Evolutionary conservation across 2,797 vertebrate species (phyloP).

Genomic region (Tinamus major): DNA sequence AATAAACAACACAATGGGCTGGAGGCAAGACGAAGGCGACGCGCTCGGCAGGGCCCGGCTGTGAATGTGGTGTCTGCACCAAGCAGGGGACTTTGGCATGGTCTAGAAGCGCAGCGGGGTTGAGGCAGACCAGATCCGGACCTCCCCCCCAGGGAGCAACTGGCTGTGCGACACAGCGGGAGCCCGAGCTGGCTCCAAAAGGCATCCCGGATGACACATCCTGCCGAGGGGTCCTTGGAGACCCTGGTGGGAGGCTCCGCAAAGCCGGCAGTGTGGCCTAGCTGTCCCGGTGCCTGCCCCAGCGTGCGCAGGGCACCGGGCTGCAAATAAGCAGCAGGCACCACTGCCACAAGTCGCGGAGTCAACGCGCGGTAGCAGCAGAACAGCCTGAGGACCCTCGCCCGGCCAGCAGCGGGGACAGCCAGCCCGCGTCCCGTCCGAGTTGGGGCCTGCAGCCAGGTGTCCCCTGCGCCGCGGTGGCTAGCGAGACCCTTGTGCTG

Average conservation of each 20-base stretch:
- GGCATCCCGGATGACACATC: slow-evolving; percentile 32
- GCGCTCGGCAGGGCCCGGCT: slow-evolving; percentile 24
- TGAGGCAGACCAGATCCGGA: not conserved
- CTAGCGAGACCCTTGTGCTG: too few relatives aligned
- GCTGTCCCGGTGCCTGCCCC: not conserved
- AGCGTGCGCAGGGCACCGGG: too few relatives aligned
- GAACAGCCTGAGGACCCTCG: too few relatives aligned
- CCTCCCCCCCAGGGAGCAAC: not conserved
- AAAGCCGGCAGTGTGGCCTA: slow-evolving; percentile 28
- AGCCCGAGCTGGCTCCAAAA: not conserved
- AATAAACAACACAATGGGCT: slow-evolving; percentile 70
- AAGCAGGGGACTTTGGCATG: slow-evolving; percentile 11
- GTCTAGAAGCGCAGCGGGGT: not conserved
- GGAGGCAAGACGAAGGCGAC: slow-evolving; percentile 45
- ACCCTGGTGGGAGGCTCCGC: not conserved
- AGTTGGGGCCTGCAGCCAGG: too few relatives aligned
- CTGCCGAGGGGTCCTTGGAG: not conserved
- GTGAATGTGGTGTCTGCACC: not conserved
- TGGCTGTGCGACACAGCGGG: slow-evolving; percentile 24
- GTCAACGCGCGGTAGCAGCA: too few relatives aligned
- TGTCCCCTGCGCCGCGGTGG: too few relatives aligned
- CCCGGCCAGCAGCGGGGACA: too few relatives aligned
- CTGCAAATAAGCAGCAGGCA: not conserved
- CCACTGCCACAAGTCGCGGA: too few relatives aligned
- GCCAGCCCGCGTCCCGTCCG: too few relatives aligned